Conservation (phyloP, 1,140 invertebrate species). For the Monomorium pharaonis region DNA sequence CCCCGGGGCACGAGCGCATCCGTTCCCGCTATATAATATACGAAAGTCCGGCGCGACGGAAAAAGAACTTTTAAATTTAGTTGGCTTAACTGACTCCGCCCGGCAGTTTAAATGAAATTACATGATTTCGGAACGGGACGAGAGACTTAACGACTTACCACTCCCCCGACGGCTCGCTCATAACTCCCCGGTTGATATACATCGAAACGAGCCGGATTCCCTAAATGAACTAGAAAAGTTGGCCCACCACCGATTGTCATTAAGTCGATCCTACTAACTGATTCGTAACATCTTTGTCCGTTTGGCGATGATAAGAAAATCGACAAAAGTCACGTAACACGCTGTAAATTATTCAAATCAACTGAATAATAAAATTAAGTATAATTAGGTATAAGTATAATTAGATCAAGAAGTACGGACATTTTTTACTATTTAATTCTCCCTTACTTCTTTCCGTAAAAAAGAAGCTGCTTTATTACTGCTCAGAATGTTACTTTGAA, state of each 20-base stretch:
- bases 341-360: constrained; percentile 22
- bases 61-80: constrained; percentile 62
- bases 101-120: constrained; percentile 56
- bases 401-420: neutral
- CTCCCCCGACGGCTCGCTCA: constrained; percentile 5
- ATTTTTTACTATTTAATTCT: constrained; percentile 2
- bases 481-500: neutral
- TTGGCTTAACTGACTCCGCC: constrained; percentile 59
- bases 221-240: constrained; percentile 55
- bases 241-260: constrained; percentile 20
- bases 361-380: constrained; percentile 3
- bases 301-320: constrained; percentile 26
- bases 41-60: constrained; percentile 47
- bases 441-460: neutral
- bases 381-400: neutral
- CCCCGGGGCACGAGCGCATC: constrained; percentile 41
- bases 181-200: constrained; percentile 53
- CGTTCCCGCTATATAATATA: constrained; percentile 57
- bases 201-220: constrained; percentile 44
- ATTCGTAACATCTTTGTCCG: constrained; percentile 41
- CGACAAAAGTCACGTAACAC: neutral
- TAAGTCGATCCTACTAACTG: constrained; percentile 39
- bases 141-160: constrained; percentile 49
- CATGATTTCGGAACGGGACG: constrained; percentile 41
- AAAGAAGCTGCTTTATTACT: neutral